Evolutionary conservation across 2,888 invertebrate genomes (phyloP), one percentile per base, ranked within the genome.

Genomic region (Diaperis boleti): DNA sequence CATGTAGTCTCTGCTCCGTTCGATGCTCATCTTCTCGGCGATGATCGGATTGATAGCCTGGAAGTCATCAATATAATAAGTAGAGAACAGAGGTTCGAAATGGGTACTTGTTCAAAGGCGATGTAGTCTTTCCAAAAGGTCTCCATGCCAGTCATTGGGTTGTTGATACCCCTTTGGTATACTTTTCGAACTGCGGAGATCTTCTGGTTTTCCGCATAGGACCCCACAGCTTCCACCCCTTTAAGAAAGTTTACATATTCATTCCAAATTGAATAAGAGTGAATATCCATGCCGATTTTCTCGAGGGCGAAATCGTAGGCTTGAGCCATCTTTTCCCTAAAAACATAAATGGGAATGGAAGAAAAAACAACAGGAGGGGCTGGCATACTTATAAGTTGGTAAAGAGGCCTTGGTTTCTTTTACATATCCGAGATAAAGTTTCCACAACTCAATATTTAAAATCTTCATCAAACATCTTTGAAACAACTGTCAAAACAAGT

Each of bases 221-320:
- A 97, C 0, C 99, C 99, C 0, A 96, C 92, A 0, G 98, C 99
- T 70, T 98, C 98, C 0, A 97, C 97, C 45, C 92, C 89, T 80
- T 96, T 98, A 61, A 99, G 83, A 80, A 99, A 99, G 39, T 90
- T 91, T 0, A 99, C 94, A 77, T 99, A 99, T 78, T 99, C 99
- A 75, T 94, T 93, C 96, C 98, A 99, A 64, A 99, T 94, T 5
- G 93, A 91, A 80, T 94, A 96, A 0, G 98, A 95, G 83, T 96
- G 95, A 72, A 98, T 92, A 78, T 99, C 99, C 89, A 99, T 91
- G 0, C 99, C 99, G 69, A 99, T 98, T 83, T 98, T 98, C 68
- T 99, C 99, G 68, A 99, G 83, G 0, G 99, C 98, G 82, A 99
- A 99, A 82, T 99, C 98, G 81, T 98, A 99, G 0, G 99, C 98